phyloP scores from a whole-genome alignment of 2,888 invertebrate species.

The Augochlorella aurata region DNA sequence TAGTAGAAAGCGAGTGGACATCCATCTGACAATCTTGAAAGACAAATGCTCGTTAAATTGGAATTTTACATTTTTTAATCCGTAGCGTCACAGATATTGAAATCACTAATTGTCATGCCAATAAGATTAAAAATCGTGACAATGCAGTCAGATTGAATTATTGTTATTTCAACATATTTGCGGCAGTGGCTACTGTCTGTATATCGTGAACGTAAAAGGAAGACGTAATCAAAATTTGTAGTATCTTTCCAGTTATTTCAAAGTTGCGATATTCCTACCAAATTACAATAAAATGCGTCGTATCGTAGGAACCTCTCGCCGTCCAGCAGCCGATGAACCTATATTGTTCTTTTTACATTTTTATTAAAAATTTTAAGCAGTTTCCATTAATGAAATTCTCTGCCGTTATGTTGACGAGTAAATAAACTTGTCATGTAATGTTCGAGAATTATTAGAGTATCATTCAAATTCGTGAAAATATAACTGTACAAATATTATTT shows the following conservation, averaged over 20 bases:
- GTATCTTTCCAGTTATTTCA: background rate
- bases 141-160: conserved; percentile 12
- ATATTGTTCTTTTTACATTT: conserved; percentile 23
- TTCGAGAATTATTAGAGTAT: conserved; percentile 29
- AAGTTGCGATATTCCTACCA: conserved; percentile 12
- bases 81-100: conserved; percentile 32
- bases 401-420: conserved; percentile 9
- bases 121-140: conserved; percentile 49
- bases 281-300: conserved; percentile 30
- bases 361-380: conserved; percentile 32
- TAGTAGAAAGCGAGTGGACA: conserved; percentile 47
- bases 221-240: conserved; percentile 44
- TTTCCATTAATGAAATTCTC: conserved; percentile 19
- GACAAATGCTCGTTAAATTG: conserved; percentile 48
- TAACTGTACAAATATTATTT: conserved; percentile 33
- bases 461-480: conserved; percentile 45
- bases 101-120: conserved; percentile 40
- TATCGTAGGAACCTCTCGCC: conserved; percentile 47
- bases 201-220: conserved; percentile 50
- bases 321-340: conserved; percentile 64
- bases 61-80: conserved; percentile 40
- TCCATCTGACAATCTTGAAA: conserved; percentile 41
- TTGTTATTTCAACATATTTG: conserved; percentile 26
- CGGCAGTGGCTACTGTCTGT: conserved; percentile 39
- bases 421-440: conserved; percentile 27